Conservation (phyloP, 2,888 invertebrate species). For the Polylopha cassiicola region DNA sequence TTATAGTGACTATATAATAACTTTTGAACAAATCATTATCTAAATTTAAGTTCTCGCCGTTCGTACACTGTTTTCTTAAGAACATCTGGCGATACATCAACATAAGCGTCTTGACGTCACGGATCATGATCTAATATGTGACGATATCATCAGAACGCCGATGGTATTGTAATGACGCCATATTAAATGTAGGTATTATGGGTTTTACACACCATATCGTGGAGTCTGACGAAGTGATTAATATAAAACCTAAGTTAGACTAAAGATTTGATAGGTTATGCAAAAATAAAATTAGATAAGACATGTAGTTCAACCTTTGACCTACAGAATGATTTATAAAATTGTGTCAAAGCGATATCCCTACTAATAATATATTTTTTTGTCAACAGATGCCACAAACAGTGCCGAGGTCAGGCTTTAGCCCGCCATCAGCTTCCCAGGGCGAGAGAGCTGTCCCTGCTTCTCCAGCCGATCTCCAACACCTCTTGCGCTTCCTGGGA, state of each 20-base stretch:
- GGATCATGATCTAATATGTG: conserved; percentile 30
- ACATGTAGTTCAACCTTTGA: no score
- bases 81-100: conserved; percentile 48
- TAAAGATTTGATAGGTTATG: conserved; percentile 10
- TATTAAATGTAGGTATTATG: conserved; percentile 5
- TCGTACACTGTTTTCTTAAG: conserved; percentile 36
- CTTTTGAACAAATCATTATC: not conserved
- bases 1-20: no score
- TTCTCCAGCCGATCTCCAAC: conserved; percentile 72
- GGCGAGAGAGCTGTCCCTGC: conserved; percentile 79
- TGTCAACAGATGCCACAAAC: conserved; percentile 87
- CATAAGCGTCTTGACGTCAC: conserved; percentile 35
- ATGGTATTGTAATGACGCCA: conserved; percentile 8
- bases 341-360: no score
- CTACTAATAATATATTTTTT: conserved; percentile 30
- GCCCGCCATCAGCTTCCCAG: conserved; percentile 85
- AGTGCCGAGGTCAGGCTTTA: conserved; percentile 86
- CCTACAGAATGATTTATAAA: not conserved
- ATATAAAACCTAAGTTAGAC: not conserved
- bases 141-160: no score
- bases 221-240: no score
- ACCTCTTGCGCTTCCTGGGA: conserved; percentile 65
- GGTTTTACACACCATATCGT: no score
- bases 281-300: no score
- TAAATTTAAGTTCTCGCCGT: conserved; percentile 7